Percentiles rank a stretch among this genome's conserved stretches.
These are phyloP conservation scores for Drosophila parthenogenetica DNA, from an alignment of 2,888 invertebrate genomes.

Conservation along the genomic window DNA sequence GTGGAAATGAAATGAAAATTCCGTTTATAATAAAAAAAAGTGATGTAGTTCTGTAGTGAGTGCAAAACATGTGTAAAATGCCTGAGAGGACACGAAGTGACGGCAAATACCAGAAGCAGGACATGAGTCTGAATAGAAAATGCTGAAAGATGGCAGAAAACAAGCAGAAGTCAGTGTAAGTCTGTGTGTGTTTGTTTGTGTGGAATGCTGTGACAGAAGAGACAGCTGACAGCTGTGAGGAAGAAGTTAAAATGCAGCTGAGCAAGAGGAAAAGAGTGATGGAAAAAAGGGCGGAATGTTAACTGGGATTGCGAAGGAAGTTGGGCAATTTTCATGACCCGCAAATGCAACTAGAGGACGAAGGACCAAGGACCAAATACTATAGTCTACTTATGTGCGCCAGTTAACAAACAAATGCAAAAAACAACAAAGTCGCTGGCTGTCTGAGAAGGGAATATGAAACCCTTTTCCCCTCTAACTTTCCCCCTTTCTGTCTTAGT, in stretches of 20 bases:
- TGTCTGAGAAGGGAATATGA: not conserved
- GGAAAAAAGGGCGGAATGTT: not conserved
- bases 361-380: slow-evolving; percentile 27
- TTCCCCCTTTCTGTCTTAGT: not conserved
- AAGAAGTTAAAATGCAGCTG: slow-evolving; percentile 10
- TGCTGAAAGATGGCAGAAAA: not conserved
- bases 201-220: slow-evolving; percentile 43
- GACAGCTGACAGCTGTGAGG: slow-evolving; percentile 55
- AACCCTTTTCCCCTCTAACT: not conserved
- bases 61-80: slow-evolving; percentile 49
- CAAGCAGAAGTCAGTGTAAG: slow-evolving; percentile 12
- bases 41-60: slow-evolving; percentile 28
- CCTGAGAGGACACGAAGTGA: slow-evolving; percentile 26
- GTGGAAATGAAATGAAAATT: slow-evolving; percentile 53
- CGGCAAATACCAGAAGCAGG: slow-evolving; percentile 8
- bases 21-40: slow-evolving; percentile 62
- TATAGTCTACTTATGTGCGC: slow-evolving; percentile 55
- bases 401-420: slow-evolving; percentile 42
- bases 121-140: slow-evolving; percentile 25
- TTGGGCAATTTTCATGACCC: slow-evolving; percentile 56
- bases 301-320: slow-evolving; percentile 43
- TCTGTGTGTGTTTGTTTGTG: slow-evolving; percentile 1
- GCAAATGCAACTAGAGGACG: slow-evolving; percentile 22
- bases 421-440: slow-evolving; percentile 43
- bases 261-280: not conserved